These are phyloP conservation scores for Xylophagus ater DNA, from an alignment of 2,888 invertebrate species.

Conservation along the genomic window DNA sequence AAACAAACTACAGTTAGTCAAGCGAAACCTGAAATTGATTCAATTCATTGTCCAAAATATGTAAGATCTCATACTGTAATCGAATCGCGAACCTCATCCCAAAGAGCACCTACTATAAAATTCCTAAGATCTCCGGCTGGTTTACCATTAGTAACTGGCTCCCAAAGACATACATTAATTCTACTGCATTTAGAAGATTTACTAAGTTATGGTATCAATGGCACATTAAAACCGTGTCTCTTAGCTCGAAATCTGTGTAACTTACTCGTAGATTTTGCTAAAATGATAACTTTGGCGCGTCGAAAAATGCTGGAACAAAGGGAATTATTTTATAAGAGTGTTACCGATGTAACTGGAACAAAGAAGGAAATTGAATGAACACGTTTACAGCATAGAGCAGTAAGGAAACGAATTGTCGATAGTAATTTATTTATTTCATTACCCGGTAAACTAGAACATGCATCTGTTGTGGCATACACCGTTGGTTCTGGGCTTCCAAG, in stretches of 20 bases:
- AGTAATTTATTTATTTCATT: slow-evolving; percentile 55
- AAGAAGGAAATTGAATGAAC: slow-evolving; percentile 46
- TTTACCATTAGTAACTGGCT: slow-evolving; percentile 58
- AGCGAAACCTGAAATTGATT: no score
- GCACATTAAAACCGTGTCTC: slow-evolving; percentile 49
- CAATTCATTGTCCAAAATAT: slow-evolving; percentile 35
- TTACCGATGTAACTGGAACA: slow-evolving; percentile 43
- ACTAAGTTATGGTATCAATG: slow-evolving; percentile 53
- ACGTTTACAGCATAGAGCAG: slow-evolving; percentile 51
- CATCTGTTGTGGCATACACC: slow-evolving; percentile 70
- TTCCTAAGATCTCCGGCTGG: slow-evolving; percentile 43
- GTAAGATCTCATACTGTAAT: slow-evolving; percentile 39
- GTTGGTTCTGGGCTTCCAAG: slow-evolving; percentile 47
- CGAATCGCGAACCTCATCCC: slow-evolving; percentile 30
- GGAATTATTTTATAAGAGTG: slow-evolving; percentile 57
- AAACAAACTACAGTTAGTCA: slow-evolving; percentile 19
- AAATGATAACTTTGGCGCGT: slow-evolving; percentile 69
- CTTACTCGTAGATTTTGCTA: slow-evolving; percentile 65
- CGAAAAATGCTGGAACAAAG: slow-evolving; percentile 71
- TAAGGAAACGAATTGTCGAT: slow-evolving; percentile 58
- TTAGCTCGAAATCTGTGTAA: slow-evolving; percentile 57
- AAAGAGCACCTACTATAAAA: slow-evolving; percentile 20
- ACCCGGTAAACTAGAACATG: slow-evolving; percentile 83
- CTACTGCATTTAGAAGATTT: slow-evolving; percentile 65
- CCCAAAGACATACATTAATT: slow-evolving; percentile 63